Evolutionary conservation across 1,140 invertebrate genomes (phyloP).

Genomic region (Ips typographus): DNA sequence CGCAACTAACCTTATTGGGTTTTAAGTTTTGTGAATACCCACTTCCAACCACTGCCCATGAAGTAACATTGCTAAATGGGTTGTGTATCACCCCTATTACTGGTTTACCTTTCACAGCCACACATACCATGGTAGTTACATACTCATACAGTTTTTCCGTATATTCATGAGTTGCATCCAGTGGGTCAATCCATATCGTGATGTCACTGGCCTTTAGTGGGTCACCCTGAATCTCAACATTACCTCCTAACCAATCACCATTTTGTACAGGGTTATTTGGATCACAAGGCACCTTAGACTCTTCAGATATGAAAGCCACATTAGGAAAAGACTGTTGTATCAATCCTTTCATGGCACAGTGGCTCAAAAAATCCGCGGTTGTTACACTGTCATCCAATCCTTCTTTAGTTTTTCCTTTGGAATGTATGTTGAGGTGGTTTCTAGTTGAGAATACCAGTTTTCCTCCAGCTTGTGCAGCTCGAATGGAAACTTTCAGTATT

Average conservation of each 20-base stretch:
- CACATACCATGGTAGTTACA: constrained; percentile 98
- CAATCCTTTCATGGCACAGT: constrained; percentile 83
- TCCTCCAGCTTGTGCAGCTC: constrained; percentile 78
- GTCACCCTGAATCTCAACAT: constrained; percentile 32
- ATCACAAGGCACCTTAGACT: constrained; percentile 55
- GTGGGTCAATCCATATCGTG: constrained; percentile 90
- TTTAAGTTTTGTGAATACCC: constrained; percentile 40
- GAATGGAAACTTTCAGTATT: constrained; percentile 74
- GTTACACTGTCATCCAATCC: constrained; percentile 87
- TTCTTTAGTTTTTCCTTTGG: constrained; percentile 85
- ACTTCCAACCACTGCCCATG: constrained; percentile 85
- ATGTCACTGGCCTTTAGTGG: constrained; percentile 65
- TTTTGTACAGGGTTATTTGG: not conserved
- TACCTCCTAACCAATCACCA: not conserved
- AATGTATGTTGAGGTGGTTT: constrained; percentile 65
- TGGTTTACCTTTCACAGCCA: constrained; percentile 87
- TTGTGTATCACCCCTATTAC: constrained; percentile 84
- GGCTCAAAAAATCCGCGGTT: constrained; percentile 84
- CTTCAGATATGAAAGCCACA: constrained; percentile 83
- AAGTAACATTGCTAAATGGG: constrained; percentile 80
- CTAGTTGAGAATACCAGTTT: constrained; percentile 68
- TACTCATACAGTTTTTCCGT: constrained; percentile 89
- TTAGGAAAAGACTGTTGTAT: constrained; percentile 74
- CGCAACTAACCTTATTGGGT: not conserved
- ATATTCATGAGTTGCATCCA: constrained; percentile 98